Percentiles rank a stretch among this genome's conserved stretches.
These are phyloP conservation scores for Drosophila guanche DNA, from an alignment of 1,140 invertebrate species.

Conservation along the genomic window DNA sequence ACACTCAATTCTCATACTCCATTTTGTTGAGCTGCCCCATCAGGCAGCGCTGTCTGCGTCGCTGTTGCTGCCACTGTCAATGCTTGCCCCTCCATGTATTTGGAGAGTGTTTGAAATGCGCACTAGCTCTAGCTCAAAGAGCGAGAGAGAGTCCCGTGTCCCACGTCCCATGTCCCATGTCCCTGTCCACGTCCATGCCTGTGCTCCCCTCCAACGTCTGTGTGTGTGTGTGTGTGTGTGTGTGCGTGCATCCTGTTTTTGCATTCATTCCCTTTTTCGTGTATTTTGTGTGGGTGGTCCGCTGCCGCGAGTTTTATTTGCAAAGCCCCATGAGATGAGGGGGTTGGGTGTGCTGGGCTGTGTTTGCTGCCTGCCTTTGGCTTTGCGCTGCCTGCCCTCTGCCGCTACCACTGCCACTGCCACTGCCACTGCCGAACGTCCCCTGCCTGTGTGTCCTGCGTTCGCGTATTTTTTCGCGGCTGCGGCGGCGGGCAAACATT, in stretches of 20 bases:
- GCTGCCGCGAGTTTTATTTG: slow-evolving; percentile 72
- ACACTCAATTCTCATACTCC: slow-evolving; percentile 48
- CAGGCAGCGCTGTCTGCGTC: slow-evolving; percentile 46
- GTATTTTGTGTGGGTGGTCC: slow-evolving; percentile 47
- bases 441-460: slow-evolving; percentile 34
- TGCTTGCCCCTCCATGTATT: slow-evolving; percentile 64
- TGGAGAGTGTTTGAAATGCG: slow-evolving; percentile 74
- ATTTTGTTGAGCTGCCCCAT: slow-evolving; percentile 63
- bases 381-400: slow-evolving; percentile 56
- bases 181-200: not conserved
- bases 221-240: slow-evolving; percentile 12
- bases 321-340: slow-evolving; percentile 49
- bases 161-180: too few species aligned
- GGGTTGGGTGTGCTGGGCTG: slow-evolving; percentile 19
- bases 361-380: slow-evolving; percentile 42
- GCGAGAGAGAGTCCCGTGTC: not conserved
- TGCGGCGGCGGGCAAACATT: slow-evolving; percentile 63
- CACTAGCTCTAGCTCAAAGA: slow-evolving; percentile 79
- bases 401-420: slow-evolving; percentile 30
- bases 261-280: too few species aligned
- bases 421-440: slow-evolving; percentile 23
- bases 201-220: slow-evolving; percentile 41
- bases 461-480: slow-evolving; percentile 81
- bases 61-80: slow-evolving; percentile 22
- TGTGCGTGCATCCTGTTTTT: slow-evolving; percentile 42